Evolutionary conservation across 1,140 invertebrate genomes (phyloP).

Genomic region (Sarcophaga peregrina): DNA sequence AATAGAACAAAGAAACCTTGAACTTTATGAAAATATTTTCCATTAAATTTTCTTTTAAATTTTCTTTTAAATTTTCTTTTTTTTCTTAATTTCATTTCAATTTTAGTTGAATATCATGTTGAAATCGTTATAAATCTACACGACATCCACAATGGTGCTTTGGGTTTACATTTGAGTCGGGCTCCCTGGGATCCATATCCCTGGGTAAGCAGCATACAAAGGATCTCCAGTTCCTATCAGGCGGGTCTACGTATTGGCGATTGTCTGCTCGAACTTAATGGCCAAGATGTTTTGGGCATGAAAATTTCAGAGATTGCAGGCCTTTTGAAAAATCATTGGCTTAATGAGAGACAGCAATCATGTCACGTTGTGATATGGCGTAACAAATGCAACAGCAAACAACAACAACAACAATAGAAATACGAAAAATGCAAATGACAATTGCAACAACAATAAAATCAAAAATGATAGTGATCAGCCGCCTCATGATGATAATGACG

Average conservation of each 20-base stretch:
- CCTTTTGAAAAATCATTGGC: slow-evolving; percentile 60
- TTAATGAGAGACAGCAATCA: slow-evolving; percentile 55
- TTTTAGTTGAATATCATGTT: slow-evolving; percentile 48
- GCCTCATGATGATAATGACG: background rate
- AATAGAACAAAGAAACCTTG: too few species aligned
- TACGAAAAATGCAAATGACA: too few species aligned
- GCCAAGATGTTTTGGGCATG: slow-evolving; percentile 62
- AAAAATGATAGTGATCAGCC: too few species aligned
- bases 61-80: too few species aligned
- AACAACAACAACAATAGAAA: background rate
- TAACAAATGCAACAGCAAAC: slow-evolving; percentile 32
- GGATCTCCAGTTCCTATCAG: slow-evolving; percentile 59
- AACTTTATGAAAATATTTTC: too few species aligned
- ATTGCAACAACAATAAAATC: too few species aligned
- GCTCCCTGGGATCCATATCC: slow-evolving; percentile 67
- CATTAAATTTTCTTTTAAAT: too few species aligned
- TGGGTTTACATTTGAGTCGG: slow-evolving; percentile 65
- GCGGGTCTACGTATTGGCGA: slow-evolving; percentile 64
- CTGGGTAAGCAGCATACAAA: slow-evolving; percentile 61
- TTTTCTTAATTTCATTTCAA: too few species aligned
- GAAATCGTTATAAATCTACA: slow-evolving; percentile 60
- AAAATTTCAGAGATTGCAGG: slow-evolving; percentile 64
- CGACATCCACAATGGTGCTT: slow-evolving; percentile 57
- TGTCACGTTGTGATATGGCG: slow-evolving; percentile 63
- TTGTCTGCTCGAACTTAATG: slow-evolving; percentile 65